Evolutionary conservation across 2,797 vertebrate genomes (phyloP).

Genomic region (Lacerta bilineata): DNA sequence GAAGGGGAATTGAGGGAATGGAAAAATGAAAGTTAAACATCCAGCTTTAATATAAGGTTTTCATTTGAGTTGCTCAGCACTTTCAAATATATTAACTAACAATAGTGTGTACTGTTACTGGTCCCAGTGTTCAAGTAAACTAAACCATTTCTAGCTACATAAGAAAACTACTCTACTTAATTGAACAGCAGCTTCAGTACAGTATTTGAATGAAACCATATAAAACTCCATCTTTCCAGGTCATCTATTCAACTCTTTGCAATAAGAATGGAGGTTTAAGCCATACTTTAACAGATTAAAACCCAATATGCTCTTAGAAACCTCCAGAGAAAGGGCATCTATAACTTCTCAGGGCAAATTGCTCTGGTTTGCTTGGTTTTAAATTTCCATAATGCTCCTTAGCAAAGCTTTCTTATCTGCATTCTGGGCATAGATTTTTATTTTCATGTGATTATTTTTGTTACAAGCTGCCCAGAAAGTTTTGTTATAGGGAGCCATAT

Average conservation of each 20-base stretch:
- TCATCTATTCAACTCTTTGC: not conserved
- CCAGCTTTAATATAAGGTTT: not conserved
- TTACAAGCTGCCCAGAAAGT: too few relatives aligned
- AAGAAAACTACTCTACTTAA: not conserved
- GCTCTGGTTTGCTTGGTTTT: too few relatives aligned
- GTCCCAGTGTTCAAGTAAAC: not conserved
- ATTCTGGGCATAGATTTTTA: too few relatives aligned
- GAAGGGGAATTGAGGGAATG: not conserved
- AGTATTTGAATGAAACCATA: not conserved
- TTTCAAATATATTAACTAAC: not conserved
- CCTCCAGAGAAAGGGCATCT: not conserved
- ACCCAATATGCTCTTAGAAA: not conserved
- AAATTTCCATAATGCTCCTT: too few relatives aligned
- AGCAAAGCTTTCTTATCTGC: too few relatives aligned
- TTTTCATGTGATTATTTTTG: too few relatives aligned
- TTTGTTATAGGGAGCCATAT: too few relatives aligned
- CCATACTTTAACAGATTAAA: not conserved
- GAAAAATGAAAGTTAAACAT: conserved; percentile 1
- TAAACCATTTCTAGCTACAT: not conserved
- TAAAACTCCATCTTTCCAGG: not conserved
- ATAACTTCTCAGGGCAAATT: not conserved
- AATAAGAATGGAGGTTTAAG: not conserved
- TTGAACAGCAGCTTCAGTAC: not conserved
- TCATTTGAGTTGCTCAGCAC: not conserved
- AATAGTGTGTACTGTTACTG: not conserved